Evolutionary conservation across 2,888 invertebrate genomes (phyloP), one percentile per base, ranked within the genome.

Genomic region (Thysanoteuthis rhombus): DNA sequence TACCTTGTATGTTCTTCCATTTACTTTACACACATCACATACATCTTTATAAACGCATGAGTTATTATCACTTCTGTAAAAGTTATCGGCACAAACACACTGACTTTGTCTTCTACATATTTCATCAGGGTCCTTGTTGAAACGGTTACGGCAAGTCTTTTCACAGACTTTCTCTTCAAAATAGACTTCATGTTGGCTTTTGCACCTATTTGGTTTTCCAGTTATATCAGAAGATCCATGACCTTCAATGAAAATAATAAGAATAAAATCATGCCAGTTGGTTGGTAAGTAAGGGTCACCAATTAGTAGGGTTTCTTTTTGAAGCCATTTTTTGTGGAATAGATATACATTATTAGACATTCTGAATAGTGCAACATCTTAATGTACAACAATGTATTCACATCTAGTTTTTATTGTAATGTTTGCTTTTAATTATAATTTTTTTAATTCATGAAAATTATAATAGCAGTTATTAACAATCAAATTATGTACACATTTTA

Each of bases 41-140:
- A 93, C 93, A 28, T 58, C 90, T 8, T 42, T 47, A 40, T 36
- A 90, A 38, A 95, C 94, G 90, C 95, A 95, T 0, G 93, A 93
- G 0, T 93, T 94, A 39, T 94, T 89, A 6, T 93, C 93, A 47
- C 94, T 93, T 89, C 94, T 94, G 90, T 92, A 95, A 38, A 89
- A 93, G 36, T 92, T 94, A n/a, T 94, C 93, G 28, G 90, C 93
- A 47, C 95, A 95, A 19, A 94, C 58, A 93, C 95, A 95, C 42
- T 94, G 94, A 22, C 93, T 92, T 16, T 94, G 36, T 38, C 58
- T 93, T 38, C 94, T 93, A 39, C 93, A 92, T 42, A 94, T 94
- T 45, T 93, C 89, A 19, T 22, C 25, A 8, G 92, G 93, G n/a
- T 52, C 89, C 1, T 90, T 94, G 5, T 89, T 89, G 39, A 93